These are phyloP conservation scores for Channallabes apus DNA, from an alignment of 2,797 vertebrate species.

Conservation along the genomic window DNA sequence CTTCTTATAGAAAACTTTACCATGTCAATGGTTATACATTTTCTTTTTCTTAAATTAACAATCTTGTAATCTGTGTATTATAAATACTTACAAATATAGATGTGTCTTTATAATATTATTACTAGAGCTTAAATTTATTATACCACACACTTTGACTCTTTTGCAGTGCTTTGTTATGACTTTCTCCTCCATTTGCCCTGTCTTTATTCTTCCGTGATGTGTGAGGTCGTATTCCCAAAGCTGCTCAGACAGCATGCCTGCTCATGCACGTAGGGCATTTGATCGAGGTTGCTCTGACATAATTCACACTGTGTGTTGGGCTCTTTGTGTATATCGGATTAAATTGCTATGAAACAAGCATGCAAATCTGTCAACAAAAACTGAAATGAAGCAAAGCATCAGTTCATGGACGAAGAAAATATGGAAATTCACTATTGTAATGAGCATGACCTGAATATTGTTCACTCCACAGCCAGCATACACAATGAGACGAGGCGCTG, in stretches of 20 bases:
- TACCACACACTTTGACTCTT: not conserved
- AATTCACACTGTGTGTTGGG: not conserved
- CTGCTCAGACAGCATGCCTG: slow-evolving; percentile 26
- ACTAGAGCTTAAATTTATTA: not conserved
- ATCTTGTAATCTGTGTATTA: not conserved
- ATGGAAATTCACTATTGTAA: not conserved
- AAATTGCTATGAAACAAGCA: not conserved
- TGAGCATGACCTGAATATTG: slow-evolving; percentile 1
- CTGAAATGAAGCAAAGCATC: not conserved
- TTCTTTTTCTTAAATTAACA: not conserved
- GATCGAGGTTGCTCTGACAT: slow-evolving; percentile 1
- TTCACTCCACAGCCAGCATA: not conserved
- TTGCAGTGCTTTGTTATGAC: not conserved
- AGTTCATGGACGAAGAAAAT: not conserved
- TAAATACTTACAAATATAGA: not conserved
- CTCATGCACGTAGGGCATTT: slow-evolving; percentile 29
- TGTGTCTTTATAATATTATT: not conserved
- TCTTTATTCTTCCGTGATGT: slow-evolving; percentile 14
- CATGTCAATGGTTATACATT: not conserved
- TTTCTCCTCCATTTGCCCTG: slow-evolving; percentile 8
- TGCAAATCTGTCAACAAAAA: not conserved
- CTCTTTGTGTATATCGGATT: not conserved
- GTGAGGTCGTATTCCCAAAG: slow-evolving; percentile 12
- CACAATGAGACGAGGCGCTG: not conserved
- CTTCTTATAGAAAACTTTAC: not conserved